Base-by-base conservation (phyloP, 2,113 vertebrate genomes). In the Thymallus thymallus region DNA sequence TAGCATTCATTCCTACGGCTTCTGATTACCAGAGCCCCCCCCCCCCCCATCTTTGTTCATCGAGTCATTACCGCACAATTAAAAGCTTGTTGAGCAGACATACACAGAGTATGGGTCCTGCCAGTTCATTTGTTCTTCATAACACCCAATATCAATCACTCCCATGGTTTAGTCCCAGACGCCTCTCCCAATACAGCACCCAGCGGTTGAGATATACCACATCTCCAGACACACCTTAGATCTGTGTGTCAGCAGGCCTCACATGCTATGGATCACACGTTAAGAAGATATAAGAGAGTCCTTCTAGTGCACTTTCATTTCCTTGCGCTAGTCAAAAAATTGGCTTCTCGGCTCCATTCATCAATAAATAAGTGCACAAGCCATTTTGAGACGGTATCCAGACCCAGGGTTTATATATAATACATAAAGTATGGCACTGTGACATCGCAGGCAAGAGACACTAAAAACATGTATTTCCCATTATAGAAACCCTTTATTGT, bases 101-200 rank as follows among this genome's bases (percentile, higher is more conserved):
- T 81, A 85, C 79, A 76, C 76, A 83, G 73, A 41, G 35, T 26
- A 5, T 63, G 79, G 51, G 65, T 69, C 69, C 78, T 82, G 86
- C 83, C 85, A 90, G 80, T 82, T 91, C 81, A 85, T 88, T 85
- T 88, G 88, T 80, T 87, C 72, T 67, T 20, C 2, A 72, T 83
- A 80, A 91, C 85, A 85, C 75, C 63, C 71, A 56, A 65, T 64
- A 90, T 92, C 82, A 82, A 89, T 92, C 91, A 84, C 75, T 74
- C 68, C 23, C 48, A 46, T 73, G 75, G 77, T 83, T 83, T 77
- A 82, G 66, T 12, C 67, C 35, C 35, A 41, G 35, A 12, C 35
- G 35, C 9, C 35, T 41, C 35, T 41, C 35, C 58, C 70, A 18
- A 73, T 55, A 0, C n/a, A 48, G 68, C 48, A 30, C 30, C 30